Percentiles rank a stretch among this genome's conserved stretches.
These are phyloP conservation scores for Pseudomyrmex flavicornis DNA, from an alignment of 1,140 invertebrate species.

Conservation along the genomic window DNA sequence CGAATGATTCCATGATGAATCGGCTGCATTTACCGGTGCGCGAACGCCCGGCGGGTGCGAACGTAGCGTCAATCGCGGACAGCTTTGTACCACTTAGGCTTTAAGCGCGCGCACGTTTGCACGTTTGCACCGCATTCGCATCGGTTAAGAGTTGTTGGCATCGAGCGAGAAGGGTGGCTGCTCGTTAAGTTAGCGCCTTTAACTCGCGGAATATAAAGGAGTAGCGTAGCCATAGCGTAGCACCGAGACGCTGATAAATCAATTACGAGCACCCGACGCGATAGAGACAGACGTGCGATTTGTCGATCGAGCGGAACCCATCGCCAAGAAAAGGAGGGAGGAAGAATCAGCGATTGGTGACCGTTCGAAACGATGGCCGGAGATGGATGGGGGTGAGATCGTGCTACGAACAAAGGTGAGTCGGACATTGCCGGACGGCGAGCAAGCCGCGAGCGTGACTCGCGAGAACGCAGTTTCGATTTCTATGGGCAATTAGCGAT, in stretches of 20 bases:
- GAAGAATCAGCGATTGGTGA: not conserved
- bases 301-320: constrained; percentile 52
- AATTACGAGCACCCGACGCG: constrained; percentile 54
- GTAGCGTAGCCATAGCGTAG: not conserved
- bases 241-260: constrained; percentile 48
- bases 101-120: constrained; percentile 65
- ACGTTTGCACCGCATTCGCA: constrained; percentile 38
- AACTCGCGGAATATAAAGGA: constrained; percentile 44
- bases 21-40: constrained; percentile 77
- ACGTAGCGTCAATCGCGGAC: constrained; percentile 75
- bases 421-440: constrained; percentile 7
- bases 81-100: constrained; percentile 75
- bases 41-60: constrained; percentile 78
- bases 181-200: constrained; percentile 50
- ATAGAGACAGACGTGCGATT: constrained; percentile 58
- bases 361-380: constrained; percentile 13
- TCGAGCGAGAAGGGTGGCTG: constrained; percentile 46
- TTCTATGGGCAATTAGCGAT: constrained; percentile 73
- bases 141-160: not conserved
- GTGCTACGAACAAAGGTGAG: constrained; percentile 41
- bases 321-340: not conserved
- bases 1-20: constrained; percentile 81
- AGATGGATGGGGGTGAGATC: constrained; percentile 52
- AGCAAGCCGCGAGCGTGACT: constrained; percentile 49
- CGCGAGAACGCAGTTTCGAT: constrained; percentile 63